A percentile compares a stretch with the other conserved stretches of the same genome.
Conservation (phyloP, 2,888 invertebrate species). For the Horisme vitalbata region DNA sequence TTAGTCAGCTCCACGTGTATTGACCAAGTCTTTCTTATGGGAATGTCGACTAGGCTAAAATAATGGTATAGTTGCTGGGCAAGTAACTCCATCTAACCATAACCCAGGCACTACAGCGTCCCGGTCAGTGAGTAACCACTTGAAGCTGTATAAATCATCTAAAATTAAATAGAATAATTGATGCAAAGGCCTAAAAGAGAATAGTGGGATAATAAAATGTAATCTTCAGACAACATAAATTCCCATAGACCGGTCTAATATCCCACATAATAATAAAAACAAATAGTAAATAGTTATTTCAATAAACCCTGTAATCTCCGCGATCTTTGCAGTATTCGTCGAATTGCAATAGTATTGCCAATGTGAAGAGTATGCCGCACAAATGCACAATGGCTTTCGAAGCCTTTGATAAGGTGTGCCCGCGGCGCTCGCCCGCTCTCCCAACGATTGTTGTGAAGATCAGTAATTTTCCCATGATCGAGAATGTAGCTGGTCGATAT, state of each 20-base stretch:
- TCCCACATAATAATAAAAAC: conserved; percentile 10
- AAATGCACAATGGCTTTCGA: conserved; percentile 25
- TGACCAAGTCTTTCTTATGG: too few species aligned
- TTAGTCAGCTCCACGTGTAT: too few species aligned
- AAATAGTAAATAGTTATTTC: conserved; percentile 33
- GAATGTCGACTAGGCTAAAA: too few species aligned
- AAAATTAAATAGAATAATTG: too few species aligned
- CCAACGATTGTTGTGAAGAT: conserved; percentile 56
- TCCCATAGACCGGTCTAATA: conserved; percentile 1
- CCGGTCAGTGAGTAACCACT: too few species aligned
- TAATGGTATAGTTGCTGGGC: too few species aligned
- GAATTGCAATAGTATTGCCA: conserved; percentile 25
- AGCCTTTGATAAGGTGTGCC: conserved; percentile 30
- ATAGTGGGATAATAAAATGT: neutral
- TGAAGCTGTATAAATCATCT: too few species aligned
- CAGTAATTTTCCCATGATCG: conserved; percentile 71
- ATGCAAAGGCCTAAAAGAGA: too few species aligned
- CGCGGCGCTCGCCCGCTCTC: conserved; percentile 33
- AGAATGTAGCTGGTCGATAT: conserved; percentile 52
- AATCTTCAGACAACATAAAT: conserved; percentile 34
- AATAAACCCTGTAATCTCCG: conserved; percentile 21
- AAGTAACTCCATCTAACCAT: too few species aligned
- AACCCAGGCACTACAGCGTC: too few species aligned
- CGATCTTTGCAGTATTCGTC: conserved; percentile 28
- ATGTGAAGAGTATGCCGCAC: conserved; percentile 51